Conservation (phyloP, 2,797 vertebrate genomes). For the Natrix natrix region DNA sequence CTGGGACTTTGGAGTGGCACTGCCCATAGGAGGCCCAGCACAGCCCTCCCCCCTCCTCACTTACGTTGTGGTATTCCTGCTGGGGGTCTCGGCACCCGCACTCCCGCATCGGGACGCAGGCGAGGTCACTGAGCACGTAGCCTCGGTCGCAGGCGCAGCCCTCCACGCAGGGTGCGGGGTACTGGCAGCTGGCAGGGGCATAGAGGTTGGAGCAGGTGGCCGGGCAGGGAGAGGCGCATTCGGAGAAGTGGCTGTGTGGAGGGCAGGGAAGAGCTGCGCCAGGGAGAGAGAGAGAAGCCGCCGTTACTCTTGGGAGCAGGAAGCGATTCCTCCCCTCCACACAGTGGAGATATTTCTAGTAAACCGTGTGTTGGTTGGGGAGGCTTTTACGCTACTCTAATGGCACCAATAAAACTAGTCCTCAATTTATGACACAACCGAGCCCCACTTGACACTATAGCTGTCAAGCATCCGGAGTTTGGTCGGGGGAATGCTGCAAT, state of each 20-base stretch:
- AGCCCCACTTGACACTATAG: not conserved
- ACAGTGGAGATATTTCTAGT: not conserved
- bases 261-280: constrained; percentile 77
- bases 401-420: too few species aligned
- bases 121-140: constrained; percentile 74
- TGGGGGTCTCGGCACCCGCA: constrained; percentile 74
- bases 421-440: not conserved
- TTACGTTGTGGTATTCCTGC: not conserved
- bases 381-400: not conserved
- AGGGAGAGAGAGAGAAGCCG: rapidly evolving
- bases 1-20: not conserved
- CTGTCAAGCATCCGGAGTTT: not conserved
- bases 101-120: constrained; percentile 70
- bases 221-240: constrained; percentile 76
- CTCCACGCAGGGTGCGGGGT: constrained; percentile 74
- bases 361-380: not conserved
- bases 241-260: constrained; percentile 75
- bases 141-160: constrained; percentile 78
- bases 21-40: not conserved
- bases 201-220: constrained; percentile 77
- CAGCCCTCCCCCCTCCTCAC: not conserved
- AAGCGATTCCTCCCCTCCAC: not conserved
- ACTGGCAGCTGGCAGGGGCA: constrained; percentile 68
- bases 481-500: too few species aligned
- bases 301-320: rapidly evolving